A percentile compares a stretch with the other conserved stretches of the same genome.
phyloP scores from a whole-genome alignment of 1,140 invertebrate species.

The Apis dorsata region DNA sequence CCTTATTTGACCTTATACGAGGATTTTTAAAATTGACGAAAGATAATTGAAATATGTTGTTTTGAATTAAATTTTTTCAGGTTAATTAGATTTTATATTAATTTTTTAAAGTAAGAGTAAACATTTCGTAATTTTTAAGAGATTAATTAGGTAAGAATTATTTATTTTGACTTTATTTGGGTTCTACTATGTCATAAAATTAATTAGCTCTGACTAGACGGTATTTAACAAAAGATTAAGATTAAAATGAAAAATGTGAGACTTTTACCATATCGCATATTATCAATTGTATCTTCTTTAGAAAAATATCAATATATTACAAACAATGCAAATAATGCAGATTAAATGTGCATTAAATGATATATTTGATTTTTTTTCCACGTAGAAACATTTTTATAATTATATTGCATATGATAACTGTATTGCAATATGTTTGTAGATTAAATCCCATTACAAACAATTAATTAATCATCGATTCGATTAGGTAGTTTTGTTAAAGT shows the following conservation, averaged over 20 bases:
- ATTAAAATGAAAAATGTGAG: too few species aligned
- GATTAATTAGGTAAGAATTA: background rate
- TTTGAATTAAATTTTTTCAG: background rate
- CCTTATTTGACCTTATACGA: conserved; percentile 48
- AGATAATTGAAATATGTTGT: background rate
- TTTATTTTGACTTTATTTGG: background rate
- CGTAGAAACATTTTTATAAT: too few species aligned
- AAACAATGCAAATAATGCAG: too few species aligned
- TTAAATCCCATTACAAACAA: background rate
- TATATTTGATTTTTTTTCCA: too few species aligned
- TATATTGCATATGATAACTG: too few species aligned
- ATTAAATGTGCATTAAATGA: too few species aligned
- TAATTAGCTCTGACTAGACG: background rate
- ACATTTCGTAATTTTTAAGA: too few species aligned
- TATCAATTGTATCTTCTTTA: too few species aligned
- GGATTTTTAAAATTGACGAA: background rate
- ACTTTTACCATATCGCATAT: too few species aligned
- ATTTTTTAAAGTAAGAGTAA: too few species aligned
- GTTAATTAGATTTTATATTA: background rate
- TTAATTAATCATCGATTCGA: background rate
- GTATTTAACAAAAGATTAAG: background rate
- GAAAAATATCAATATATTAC: too few species aligned
- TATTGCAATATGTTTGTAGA: too few species aligned
- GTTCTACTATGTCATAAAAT: background rate
- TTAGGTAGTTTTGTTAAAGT: background rate